phyloP scores from a whole-genome alignment of 1,140 invertebrate genomes.

The Brachionus manjavacas region DNA sequence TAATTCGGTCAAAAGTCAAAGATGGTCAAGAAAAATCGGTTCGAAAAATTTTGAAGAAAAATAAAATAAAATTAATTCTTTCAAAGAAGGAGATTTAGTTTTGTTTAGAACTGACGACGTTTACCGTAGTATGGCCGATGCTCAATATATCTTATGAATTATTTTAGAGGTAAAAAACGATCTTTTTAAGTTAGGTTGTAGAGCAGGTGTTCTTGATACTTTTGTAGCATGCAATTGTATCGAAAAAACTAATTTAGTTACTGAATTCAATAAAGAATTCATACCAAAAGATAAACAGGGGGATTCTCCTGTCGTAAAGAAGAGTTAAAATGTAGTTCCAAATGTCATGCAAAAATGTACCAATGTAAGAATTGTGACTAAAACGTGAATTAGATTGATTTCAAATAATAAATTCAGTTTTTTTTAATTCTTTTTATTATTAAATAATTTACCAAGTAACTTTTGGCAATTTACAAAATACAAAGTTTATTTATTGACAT shows the following conservation, averaged over 20 bases:
- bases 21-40: too few relatives aligned
- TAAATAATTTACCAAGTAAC: background rate
- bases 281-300: background rate
- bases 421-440: background rate
- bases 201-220: background rate
- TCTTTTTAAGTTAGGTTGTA: background rate
- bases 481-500: background rate
- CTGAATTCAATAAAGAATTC: too few relatives aligned
- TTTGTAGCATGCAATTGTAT: background rate
- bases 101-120: background rate
- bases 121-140: background rate
- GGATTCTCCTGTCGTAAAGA: background rate
- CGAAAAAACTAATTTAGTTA: background rate
- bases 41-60: background rate
- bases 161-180: background rate
- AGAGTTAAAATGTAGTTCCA: background rate
- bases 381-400: background rate
- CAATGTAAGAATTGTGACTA: conserved; percentile 6
- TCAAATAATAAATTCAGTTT: background rate
- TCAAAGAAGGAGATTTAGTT: background rate
- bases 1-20: too few relatives aligned
- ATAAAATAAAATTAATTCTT: background rate
- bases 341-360: background rate
- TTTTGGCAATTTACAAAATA: background rate
- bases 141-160: background rate